Evolutionary conservation across 2,888 invertebrate species (phyloP).

Genomic region (Clostera curtula): DNA sequence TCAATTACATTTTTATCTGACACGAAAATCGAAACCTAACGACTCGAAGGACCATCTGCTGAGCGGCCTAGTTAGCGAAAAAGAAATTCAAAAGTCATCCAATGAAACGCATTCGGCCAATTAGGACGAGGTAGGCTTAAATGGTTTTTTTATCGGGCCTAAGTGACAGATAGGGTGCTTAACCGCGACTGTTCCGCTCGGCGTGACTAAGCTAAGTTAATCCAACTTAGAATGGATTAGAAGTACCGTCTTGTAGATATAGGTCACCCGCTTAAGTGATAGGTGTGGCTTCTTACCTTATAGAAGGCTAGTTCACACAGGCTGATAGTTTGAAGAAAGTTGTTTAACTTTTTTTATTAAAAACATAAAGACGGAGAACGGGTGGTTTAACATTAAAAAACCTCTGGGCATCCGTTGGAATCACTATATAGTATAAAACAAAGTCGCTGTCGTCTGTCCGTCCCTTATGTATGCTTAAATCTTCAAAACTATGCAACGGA

Average conservation of each 20-base stretch:
- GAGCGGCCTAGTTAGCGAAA: no score
- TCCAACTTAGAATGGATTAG: conserved; percentile 27
- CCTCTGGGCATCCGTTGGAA: no score
- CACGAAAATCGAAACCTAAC: no score
- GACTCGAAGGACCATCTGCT: no score
- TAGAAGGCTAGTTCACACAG: conserved; percentile 4
- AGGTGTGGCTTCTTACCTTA: conserved; percentile 21
- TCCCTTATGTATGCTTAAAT: no score
- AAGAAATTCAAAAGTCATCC: not conserved
- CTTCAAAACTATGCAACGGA: no score
- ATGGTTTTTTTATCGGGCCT: not conserved
- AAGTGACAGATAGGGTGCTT: conserved; percentile 1
- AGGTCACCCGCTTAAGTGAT: conserved; percentile 27
- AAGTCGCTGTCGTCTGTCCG: no score
- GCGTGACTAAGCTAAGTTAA: conserved; percentile 16
- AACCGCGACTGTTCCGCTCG: not conserved
- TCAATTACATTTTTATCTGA: no score
- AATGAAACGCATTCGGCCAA: not conserved
- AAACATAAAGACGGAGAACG: conserved; percentile 1
- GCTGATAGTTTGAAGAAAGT: no score
- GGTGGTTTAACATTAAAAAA: no score
- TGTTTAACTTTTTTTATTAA: conserved; percentile 3
- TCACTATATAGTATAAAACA: no score
- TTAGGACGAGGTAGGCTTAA: conserved; percentile 1
- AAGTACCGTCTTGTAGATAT: conserved; percentile 17